A percentile compares a stretch with the other conserved stretches of the same genome.
Conservation (phyloP, 2,113 vertebrate genomes). For the Austrofundulus limnaeus region DNA sequence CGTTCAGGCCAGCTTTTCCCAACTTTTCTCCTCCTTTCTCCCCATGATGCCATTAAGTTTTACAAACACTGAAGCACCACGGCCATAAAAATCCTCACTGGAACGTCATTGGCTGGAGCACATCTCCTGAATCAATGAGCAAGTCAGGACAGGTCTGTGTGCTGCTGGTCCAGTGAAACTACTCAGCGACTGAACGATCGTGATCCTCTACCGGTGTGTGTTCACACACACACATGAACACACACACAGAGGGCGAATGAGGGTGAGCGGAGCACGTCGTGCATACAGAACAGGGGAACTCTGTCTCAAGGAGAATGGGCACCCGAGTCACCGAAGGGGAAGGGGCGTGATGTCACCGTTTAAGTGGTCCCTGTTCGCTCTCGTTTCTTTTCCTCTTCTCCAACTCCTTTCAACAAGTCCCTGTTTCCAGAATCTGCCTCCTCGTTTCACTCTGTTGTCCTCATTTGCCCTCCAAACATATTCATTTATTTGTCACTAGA, state of each 20-base stretch:
- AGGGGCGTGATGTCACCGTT: conserved; percentile 25
- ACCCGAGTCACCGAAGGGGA: conserved; percentile 8
- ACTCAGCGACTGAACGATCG: conserved; percentile 57
- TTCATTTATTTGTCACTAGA: conserved; percentile 26
- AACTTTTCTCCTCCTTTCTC: conserved; percentile 4
- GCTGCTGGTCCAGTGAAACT: conserved; percentile 49
- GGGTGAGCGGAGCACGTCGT: conserved; percentile 16
- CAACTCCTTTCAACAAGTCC: conserved; percentile 23
- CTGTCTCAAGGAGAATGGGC: conserved; percentile 7
- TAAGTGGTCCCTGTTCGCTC: conserved; percentile 13
- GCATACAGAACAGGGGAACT: conserved; percentile 42
- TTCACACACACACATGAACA: conserved; percentile 22
- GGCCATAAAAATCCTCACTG: conserved; percentile 38
- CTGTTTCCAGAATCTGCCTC: conserved; percentile 6
- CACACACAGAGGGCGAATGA: conserved; percentile 33
- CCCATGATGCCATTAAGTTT: too few relatives aligned
- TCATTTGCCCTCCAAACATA: conserved; percentile 9
- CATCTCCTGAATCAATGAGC: conserved; percentile 43
- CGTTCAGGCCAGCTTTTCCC: background rate
- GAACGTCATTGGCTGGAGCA: conserved; percentile 47
- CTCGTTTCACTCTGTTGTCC: background rate
- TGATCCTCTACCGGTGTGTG: conserved; percentile 38
- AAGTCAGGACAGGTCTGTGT: conserved; percentile 27
- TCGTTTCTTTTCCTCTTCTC: conserved; percentile 23
- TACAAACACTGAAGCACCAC: conserved; percentile 1